Evolutionary conservation across 1,140 invertebrate genomes (phyloP), one percentile per base, ranked within the genome.

Genomic region (Hypothenemus hampei): DNA sequence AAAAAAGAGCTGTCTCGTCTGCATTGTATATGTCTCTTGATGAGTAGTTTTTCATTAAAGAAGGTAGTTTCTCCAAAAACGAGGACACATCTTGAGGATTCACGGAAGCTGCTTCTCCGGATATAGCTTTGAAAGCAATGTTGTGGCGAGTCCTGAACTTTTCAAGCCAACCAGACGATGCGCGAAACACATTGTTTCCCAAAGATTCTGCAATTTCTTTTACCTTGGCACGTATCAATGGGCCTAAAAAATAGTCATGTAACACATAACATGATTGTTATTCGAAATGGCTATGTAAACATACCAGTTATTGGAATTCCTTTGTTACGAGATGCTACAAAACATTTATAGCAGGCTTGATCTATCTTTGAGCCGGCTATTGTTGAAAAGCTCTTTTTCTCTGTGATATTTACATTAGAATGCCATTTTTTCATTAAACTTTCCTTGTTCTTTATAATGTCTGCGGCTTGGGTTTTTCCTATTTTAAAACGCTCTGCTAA

Each of bases 81-180:
- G 49, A 39, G 19, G 40, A 10, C 15, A 57, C 49, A 19, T 40
- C 39, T 40, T 36, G 44, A 10, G 62, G 35, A 50, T 56, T 55
- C 19, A 66, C 69, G 40, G 44, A 51, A 61, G 58, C 51, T 63
- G 60, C 60, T 67, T 71, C 66, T 18, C 68, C 65, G 43, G 62
- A 68, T 41, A 68, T 41, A 61, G 58, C 65, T 58, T 60, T 62
- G 51, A 66, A 66, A 33, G 46, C 61, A 39, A 71, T 47, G 39
- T 56, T 48, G 44, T 67, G 50, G 19, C 62, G 46, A 43, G 63
- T 67, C 53, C 69, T 66, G 57, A 67, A 72, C 57, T 67, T 66
- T 20, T 64, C 47, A 19, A 71, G 49, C 71, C 72, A 75, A 29
- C 69, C 70, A 63, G 69, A 60, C 41, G 68, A 69, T 29, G 66